Evolutionary conservation across 2,888 invertebrate species (phyloP), one percentile per base, ranked within the genome.

Genomic region (Eupithecia vulgata): DNA sequence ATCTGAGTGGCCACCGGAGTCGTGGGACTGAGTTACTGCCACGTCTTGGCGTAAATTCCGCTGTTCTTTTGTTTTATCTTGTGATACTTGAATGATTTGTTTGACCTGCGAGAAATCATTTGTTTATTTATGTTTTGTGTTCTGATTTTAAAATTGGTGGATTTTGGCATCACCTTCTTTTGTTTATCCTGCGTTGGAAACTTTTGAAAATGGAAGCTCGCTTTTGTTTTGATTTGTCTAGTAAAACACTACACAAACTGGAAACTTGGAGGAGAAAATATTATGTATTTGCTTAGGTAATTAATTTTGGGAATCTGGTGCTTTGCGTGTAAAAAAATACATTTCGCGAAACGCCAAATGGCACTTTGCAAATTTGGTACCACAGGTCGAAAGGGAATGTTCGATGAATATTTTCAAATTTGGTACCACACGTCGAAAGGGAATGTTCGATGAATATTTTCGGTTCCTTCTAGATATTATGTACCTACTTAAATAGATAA

Each of bases 11-110:
- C 83, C 84, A 81, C 86, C 85, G 85, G 83, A 21, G 65, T 40
- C 15, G 40, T 3, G 82, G 83, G 82, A 78, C 84, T 93, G 92
- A 94, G 87, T 92, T 91, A 94, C 88, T 83, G 85, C 85, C 83
- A 84, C 85, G 92, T 92, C 93, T 88, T 84, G 81, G 81, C 85
- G 83, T 90, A 88, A 91, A 93, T 90, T 87, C 83, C 82, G 86
- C 88, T 87, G 90, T 93, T 92, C 90, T 90, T 93, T 91, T 93
- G 90, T 90, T 91, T 90, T 87, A 82, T 84, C 80, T 75, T 66
- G 70, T 59, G 70, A 68, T 75, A 30, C 71, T 74, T 48, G 62
- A 64, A 71, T 75, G 64, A 75, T 68, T 66, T 40, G 40, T 71
- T 74, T 74, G 75, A 75, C 75, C 72, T 72, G 75, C 68, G 61